These are phyloP conservation scores for Agrotis ipsilon DNA, from an alignment of 2,888 invertebrate genomes.

Conservation along the genomic window DNA sequence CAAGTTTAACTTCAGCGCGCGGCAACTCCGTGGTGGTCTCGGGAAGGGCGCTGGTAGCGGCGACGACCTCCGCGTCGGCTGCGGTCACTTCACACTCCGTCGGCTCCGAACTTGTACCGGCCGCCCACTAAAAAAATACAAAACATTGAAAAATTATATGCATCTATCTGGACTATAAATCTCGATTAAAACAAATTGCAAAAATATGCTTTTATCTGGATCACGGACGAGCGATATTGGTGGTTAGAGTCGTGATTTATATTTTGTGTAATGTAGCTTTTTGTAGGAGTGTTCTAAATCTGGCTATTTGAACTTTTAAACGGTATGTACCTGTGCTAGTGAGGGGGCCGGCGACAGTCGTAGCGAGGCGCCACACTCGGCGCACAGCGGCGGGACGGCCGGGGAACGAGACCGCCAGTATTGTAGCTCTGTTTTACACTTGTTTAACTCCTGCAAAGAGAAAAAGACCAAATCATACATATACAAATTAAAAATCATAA, in stretches of 20 bases:
- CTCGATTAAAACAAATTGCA: too few relatives aligned
- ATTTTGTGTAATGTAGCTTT: not conserved
- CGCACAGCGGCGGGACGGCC: conserved; percentile 94
- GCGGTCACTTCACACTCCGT: conserved; percentile 59
- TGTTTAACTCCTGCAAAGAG: conserved; percentile 94
- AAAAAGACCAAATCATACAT: conserved; percentile 2
- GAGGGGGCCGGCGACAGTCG: conserved; percentile 79
- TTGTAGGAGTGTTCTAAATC: too few relatives aligned
- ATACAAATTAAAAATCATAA: not conserved
- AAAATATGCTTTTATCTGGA: not conserved
- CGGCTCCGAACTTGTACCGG: conserved; percentile 75
- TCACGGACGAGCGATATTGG: not conserved
- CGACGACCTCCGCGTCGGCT: conserved; percentile 52
- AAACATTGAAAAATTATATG: not conserved
- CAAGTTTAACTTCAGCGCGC: conserved; percentile 60
- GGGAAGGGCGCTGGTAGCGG: conserved; percentile 51
- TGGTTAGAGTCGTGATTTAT: not conserved
- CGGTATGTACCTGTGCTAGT: conserved; percentile 75
- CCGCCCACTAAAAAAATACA: conserved; percentile 78
- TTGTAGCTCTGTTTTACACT: conserved; percentile 97
- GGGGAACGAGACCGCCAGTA: conserved; percentile 98
- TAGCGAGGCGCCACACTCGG: conserved; percentile 92
- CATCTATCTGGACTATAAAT: not conserved
- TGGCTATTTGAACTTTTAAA: not conserved
- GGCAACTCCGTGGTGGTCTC: conserved; percentile 62